These are phyloP conservation scores for Mizuhopecten yessoensis DNA, from an alignment of 1,140 invertebrate genomes.

Conservation along the genomic window DNA sequence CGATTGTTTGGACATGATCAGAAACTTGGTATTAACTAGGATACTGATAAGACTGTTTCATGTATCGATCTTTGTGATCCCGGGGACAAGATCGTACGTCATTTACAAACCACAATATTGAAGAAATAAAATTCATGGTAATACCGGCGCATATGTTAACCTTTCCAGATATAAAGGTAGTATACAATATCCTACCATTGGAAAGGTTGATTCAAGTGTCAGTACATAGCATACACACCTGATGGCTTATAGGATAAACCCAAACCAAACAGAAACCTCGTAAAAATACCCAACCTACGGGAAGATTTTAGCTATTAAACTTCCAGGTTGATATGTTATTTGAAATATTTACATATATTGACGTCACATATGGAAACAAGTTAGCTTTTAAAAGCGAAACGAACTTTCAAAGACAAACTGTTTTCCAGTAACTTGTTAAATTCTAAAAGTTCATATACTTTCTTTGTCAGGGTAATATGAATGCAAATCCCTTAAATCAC, in stretches of 20 bases:
- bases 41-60: neutral
- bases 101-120: neutral
- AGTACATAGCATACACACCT: neutral
- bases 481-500: no score
- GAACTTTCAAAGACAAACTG: no score
- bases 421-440: no score
- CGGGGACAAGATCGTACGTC: neutral
- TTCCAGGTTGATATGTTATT: neutral
- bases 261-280: neutral
- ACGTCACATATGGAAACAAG: neutral
- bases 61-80: conserved; percentile 32
- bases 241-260: neutral
- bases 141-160: neutral
- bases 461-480: no score
- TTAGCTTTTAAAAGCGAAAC: neutral
- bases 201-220: neutral
- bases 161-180: neutral
- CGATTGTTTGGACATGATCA: neutral
- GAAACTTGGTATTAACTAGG: neutral
- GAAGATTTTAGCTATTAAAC: neutral
- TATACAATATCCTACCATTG: neutral
- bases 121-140: neutral
- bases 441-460: no score
- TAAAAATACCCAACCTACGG: neutral
- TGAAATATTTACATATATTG: neutral